Percentiles rank a stretch among this genome's conserved stretches.
Evolutionary conservation across 2,113 vertebrate species (phyloP).

Genomic region (Macquaria australasica): DNA sequence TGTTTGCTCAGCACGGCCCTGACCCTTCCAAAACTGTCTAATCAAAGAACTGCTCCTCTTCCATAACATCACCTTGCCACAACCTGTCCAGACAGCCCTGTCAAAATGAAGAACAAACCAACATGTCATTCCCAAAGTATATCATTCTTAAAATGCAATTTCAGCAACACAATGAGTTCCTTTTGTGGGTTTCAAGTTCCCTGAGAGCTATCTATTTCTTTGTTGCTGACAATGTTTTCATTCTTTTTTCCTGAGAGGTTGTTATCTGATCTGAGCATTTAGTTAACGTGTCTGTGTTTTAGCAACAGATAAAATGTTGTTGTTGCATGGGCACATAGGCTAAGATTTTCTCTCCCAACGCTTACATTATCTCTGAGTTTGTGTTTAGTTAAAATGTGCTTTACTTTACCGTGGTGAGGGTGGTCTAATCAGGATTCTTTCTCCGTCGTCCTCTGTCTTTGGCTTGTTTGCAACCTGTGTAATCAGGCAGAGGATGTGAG

Average conservation of each 20-base stretch:
- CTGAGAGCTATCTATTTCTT: background rate
- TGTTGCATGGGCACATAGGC: background rate
- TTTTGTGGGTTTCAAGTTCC: background rate
- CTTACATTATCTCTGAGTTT: background rate
- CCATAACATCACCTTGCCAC: conserved; percentile 28
- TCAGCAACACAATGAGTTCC: background rate
- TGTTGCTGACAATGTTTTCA: conserved; percentile 2
- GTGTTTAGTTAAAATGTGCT: background rate
- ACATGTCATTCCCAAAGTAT: conserved; percentile 1
- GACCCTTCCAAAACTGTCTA: conserved; percentile 18
- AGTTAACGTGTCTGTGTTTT: conserved; percentile 35
- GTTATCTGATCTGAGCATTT: conserved; percentile 34
- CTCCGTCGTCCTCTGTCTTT: conserved; percentile 4
- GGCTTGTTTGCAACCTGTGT: conserved; percentile 44
- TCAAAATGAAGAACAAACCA: conserved; percentile 9
- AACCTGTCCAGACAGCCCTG: conserved; percentile 37
- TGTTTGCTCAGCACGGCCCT: conserved; percentile 48
- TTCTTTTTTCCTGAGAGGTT: conserved; percentile 12
- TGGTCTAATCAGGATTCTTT: conserved; percentile 16
- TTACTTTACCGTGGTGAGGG: background rate
- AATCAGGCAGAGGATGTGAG: conserved; percentile 56
- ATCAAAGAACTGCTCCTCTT: conserved; percentile 35
- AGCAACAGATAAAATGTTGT: conserved; percentile 16
- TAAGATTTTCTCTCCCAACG: background rate
- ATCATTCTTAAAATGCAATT: conserved; percentile 21